Base-by-base conservation (phyloP, 2,888 invertebrate genomes). In the Alentia gelatinosa region DNA sequence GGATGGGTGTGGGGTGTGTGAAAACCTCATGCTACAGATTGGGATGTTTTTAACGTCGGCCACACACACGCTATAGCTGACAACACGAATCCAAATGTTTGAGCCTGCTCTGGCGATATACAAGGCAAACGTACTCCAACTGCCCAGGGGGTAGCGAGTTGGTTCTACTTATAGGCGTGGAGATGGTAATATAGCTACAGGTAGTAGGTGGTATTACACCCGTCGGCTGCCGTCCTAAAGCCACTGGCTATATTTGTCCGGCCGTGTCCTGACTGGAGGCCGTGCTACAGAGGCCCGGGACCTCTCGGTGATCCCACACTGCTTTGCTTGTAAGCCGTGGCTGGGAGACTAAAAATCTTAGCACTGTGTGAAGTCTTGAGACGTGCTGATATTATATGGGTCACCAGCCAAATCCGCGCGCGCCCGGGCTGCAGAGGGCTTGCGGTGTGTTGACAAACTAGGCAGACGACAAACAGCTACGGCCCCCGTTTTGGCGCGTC, bases 381-480 rank as follows among this genome's bases (percentile, higher is more conserved):
- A 68, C 68, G 68, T 68, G 68, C 68, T 30, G 68, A 68, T 42
- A 86, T 86, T 86, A 47, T 86, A 86, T 86, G 86, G 86, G 86
- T 86, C 86, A 86, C 47, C 86, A 47, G 86, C 86, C 47, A 86
- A 86, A 47, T 86, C 86, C 47, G 26, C 40, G n/a, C 5, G 37
- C 39, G 42, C 83, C 9, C 1, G 39, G 23, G 35, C 37, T 39
- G 40, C 35, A 47, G 86, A 83, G 23, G 37, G 35, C 35, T 83
- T 83, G 83, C 19, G 86, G 47, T 86, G 30, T 86, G 86, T 86
- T 86, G 86, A 86, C 86, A 86, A 86, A 86, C 86, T 42, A 12
- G 47, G 47, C 47, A 42, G 42, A 86, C 42, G 86, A 86, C 86
- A 86, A 86, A 86, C 35, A 86, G 86, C 35, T 35, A 1, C 37